Conservation (phyloP, 2,797 vertebrate species). For the Poeciliopsis presidionis region DNA sequence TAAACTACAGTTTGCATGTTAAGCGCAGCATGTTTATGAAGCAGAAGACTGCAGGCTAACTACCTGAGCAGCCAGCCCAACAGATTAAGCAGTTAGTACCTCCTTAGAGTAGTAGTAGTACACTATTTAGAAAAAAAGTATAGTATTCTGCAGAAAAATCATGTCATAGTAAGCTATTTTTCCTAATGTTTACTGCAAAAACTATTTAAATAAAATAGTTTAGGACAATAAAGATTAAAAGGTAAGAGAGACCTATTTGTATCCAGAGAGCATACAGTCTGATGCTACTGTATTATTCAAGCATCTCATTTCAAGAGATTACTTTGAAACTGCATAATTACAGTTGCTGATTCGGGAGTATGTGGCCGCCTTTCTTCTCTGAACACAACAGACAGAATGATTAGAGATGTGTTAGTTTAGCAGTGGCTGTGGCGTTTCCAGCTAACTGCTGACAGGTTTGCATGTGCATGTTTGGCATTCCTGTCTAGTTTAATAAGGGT, state of each 20-base stretch:
- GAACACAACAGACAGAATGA: conserved; percentile 3
- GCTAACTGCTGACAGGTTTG: conserved; percentile 2
- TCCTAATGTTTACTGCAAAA: not conserved
- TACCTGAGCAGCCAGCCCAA: too few species aligned
- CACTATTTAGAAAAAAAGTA: too few species aligned
- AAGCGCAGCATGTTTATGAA: too few species aligned
- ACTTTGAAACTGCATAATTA: not conserved
- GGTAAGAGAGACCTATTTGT: not conserved
- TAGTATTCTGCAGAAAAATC: too few species aligned
- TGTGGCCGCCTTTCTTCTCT: not conserved
- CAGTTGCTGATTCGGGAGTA: not conserved
- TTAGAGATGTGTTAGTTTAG: conserved; percentile 4
- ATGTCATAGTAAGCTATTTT: not conserved
- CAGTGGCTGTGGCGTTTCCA: not conserved
- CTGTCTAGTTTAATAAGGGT: conserved; percentile 4
- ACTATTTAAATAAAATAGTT: not conserved
- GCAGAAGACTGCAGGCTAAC: too few species aligned
- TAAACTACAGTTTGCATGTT: too few species aligned
- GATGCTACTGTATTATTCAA: conserved; percentile 1
- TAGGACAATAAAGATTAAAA: not conserved
- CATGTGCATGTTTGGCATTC: conserved; percentile 7
- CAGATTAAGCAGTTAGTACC: too few species aligned
- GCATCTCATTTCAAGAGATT: conserved; percentile 6
- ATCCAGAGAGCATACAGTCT: not conserved
- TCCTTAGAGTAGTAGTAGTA: too few species aligned